Conservation (phyloP, 2,113 vertebrate species). For the Hippocampus abdominalis region DNA sequence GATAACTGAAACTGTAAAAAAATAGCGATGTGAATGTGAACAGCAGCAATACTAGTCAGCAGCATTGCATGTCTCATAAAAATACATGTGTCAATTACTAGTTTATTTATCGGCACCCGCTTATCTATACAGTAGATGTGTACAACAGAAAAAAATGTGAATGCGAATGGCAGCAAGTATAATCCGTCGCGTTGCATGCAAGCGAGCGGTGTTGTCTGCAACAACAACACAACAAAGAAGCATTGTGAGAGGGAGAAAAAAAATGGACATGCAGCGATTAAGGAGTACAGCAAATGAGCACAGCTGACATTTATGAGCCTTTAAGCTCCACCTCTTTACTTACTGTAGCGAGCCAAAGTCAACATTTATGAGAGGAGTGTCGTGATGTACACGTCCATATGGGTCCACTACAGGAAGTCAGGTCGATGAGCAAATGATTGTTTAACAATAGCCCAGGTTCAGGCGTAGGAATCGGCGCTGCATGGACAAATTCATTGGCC, state of each 20-base stretch:
- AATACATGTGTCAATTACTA: too few relatives aligned
- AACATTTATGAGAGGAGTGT: conserved; percentile 24
- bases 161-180: not conserved
- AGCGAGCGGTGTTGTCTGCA: not conserved
- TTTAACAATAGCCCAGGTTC: conserved; percentile 26
- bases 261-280: not conserved
- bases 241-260: not conserved
- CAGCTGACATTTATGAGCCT: not conserved
- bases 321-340: conserved; percentile 9
- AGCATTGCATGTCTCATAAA: too few relatives aligned
- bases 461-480: conserved; percentile 19
- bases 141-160: not conserved
- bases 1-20: too few relatives aligned
- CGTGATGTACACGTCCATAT: conserved; percentile 16
- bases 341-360: conserved; percentile 7
- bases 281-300: not conserved
- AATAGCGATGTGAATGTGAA: too few relatives aligned
- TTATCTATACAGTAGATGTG: not conserved
- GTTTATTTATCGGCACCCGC: not conserved
- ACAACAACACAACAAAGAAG: not conserved
- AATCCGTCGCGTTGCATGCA: too few relatives aligned
- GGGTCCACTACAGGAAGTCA: conserved; percentile 22
- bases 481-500: conserved; percentile 21
- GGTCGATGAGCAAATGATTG: conserved; percentile 42
- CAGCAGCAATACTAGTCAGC: too few relatives aligned